Evolutionary conservation across 2,113 vertebrate species (phyloP), one percentile per base, ranked within the genome.

Genomic region (Phrynocephalus versicolor): DNA sequence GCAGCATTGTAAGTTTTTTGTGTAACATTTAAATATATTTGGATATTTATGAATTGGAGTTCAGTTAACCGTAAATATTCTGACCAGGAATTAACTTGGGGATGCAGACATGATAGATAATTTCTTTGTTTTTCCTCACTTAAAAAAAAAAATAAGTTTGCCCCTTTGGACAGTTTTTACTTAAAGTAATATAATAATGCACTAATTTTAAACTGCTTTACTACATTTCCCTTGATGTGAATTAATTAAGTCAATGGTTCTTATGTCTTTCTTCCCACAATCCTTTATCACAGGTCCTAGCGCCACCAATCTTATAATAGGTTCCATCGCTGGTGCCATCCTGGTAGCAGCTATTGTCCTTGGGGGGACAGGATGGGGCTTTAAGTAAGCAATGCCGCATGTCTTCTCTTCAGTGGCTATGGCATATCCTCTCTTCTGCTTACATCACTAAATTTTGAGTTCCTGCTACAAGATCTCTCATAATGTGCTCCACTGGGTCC

Each of bases 311-410:
- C 98, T 99, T 97, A 99, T 99, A 97, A 99, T 99, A 98, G 99
- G 99, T 96, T 99, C 99, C 97, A 99, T 99, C 97, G 99, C 99
- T 97, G 99, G 99, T 97, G 99, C 99, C 97, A 99, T 99, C 98
- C 98, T 99, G 97, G 99, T 99, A 98, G 98, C 98, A 96, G 99
- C 99, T 96, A 99, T 99, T 99, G 99, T 99, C 97, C 98, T 99
- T 97, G 99, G 99, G 97, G 99, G 99, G 96, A 99, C 99, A 97
- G 99, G 99, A 98, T 99, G 99, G 99, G 99, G 99, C 96, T 99
- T 99, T 99, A 99, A 99, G 99, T 99, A 99, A 99, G 99, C 97
- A 98, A 96, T 85, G 95, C 95, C 95, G 98, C 98, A 98, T 99
- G 98, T 97, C 97, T 98, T 97, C 97, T 97, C 96, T 96, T 96